Conservation (phyloP, 2,113 vertebrate genomes). For the Bucco capensis region DNA sequence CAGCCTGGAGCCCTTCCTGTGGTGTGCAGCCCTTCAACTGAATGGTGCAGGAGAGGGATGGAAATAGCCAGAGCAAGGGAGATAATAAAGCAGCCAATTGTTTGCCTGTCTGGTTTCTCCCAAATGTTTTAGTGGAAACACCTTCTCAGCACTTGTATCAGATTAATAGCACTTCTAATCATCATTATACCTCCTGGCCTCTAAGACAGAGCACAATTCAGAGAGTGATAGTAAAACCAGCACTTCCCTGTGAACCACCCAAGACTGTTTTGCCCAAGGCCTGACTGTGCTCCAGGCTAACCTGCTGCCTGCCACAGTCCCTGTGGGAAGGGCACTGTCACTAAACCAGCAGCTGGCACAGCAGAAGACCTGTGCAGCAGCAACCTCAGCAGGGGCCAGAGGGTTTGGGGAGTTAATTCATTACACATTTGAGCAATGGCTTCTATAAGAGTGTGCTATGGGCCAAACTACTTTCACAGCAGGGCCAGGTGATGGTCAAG, state of each 20-base stretch:
- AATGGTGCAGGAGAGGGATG: neutral
- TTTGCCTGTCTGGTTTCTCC: neutral
- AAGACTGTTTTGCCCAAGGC: neutral
- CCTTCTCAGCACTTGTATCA: neutral
- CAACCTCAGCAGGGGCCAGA: neutral
- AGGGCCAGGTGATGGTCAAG: neutral
- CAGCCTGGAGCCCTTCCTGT: accelerated
- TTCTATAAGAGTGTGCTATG: neutral
- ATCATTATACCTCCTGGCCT: neutral
- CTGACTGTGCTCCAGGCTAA: neutral
- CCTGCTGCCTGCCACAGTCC: neutral
- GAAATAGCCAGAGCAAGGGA: neutral
- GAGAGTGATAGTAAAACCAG: neutral
- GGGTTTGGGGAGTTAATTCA: neutral
- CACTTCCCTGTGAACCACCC: neutral
- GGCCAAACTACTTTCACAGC: neutral
- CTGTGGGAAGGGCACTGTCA: accelerated
- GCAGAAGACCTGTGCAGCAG: neutral
- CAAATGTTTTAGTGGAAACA: neutral
- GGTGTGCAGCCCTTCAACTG: neutral
- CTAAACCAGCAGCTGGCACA: neutral
- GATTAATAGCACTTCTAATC: neutral
- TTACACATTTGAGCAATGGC: neutral
- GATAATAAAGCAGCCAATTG: neutral
- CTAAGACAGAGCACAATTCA: neutral